phyloP scores from a whole-genome alignment of 2,888 invertebrate genomes.

The Diarsia dahlii region DNA sequence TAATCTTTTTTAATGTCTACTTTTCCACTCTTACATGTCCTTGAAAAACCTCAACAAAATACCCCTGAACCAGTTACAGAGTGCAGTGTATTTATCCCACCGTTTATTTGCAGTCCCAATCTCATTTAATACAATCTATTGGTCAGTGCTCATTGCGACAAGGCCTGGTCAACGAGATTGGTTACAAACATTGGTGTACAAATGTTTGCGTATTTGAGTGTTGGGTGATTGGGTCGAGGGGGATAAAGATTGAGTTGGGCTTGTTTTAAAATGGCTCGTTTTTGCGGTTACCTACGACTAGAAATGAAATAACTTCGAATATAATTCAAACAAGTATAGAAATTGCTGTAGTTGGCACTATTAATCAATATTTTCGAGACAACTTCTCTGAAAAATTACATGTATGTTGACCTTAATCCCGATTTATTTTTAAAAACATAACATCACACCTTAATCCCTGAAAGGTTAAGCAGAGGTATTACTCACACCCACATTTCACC shows the following conservation, averaged over 20 bases:
- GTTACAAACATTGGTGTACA: slow-evolving; percentile 35
- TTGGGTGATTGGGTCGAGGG: neutral
- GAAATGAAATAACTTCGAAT: no score
- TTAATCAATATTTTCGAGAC: neutral
- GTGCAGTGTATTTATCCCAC: neutral
- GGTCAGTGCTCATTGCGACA: slow-evolving; percentile 45
- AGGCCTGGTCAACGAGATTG: slow-evolving; percentile 54
- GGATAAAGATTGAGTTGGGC: slow-evolving; percentile 3
- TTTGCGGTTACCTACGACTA: no score
- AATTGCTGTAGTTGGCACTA: no score
- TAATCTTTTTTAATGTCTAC: no score
- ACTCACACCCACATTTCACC: no score
- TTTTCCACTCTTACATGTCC: neutral
- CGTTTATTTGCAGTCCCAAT: slow-evolving; percentile 43
- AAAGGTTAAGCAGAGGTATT: no score
- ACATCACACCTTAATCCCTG: no score
- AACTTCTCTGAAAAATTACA: neutral
- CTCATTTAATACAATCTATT: slow-evolving; percentile 47
- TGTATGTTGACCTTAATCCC: neutral
- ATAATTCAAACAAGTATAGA: no score
- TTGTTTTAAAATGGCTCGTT: no score
- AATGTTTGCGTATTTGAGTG: slow-evolving; percentile 32
- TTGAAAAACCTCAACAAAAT: neutral
- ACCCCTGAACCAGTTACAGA: neutral
- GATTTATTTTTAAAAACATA: neutral